phyloP scores from a whole-genome alignment of 2,797 vertebrate genomes.

The Pseudopleuronectes americanus region DNA sequence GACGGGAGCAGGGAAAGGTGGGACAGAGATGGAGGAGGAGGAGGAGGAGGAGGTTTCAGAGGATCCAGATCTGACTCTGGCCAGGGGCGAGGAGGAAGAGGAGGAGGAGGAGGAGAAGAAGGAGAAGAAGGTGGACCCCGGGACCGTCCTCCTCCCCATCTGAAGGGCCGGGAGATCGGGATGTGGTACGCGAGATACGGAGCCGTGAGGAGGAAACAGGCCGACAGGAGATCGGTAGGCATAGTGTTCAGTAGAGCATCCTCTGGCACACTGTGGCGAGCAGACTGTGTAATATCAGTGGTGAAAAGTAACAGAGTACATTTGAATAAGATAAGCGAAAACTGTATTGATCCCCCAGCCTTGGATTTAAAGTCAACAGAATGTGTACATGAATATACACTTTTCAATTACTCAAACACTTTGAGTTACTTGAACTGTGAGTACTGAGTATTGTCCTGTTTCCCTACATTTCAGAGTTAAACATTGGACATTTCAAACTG shows the following conservation, averaged over 20 bases:
- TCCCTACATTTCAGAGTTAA: too few species aligned
- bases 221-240: slow-evolving; percentile 84
- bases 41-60: slow-evolving; percentile 57
- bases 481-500: too few species aligned
- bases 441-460: too few species aligned
- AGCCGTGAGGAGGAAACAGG: slow-evolving; percentile 87
- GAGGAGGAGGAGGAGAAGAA: slow-evolving; percentile 24
- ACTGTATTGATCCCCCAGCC: too few species aligned
- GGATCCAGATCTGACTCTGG: slow-evolving; percentile 68
- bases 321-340: too few species aligned
- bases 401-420: too few species aligned
- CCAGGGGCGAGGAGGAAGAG: slow-evolving; percentile 65
- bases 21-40: slow-evolving; percentile 64
- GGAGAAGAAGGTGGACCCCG: slow-evolving; percentile 67
- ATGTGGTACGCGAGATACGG: slow-evolving; percentile 95
- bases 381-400: too few species aligned
- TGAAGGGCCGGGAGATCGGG: slow-evolving; percentile 94
- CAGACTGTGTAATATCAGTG: neutral
- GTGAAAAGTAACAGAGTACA: too few species aligned
- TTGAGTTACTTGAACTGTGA: too few species aligned
- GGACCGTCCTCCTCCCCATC: slow-evolving; percentile 90
- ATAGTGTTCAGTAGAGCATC: neutral
- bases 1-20: slow-evolving; percentile 77
- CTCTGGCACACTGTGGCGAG: too few species aligned
- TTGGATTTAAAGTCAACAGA: too few species aligned